These are phyloP conservation scores for Desoria tigrina DNA, from an alignment of 2,888 invertebrate genomes.

Conservation along the genomic window DNA sequence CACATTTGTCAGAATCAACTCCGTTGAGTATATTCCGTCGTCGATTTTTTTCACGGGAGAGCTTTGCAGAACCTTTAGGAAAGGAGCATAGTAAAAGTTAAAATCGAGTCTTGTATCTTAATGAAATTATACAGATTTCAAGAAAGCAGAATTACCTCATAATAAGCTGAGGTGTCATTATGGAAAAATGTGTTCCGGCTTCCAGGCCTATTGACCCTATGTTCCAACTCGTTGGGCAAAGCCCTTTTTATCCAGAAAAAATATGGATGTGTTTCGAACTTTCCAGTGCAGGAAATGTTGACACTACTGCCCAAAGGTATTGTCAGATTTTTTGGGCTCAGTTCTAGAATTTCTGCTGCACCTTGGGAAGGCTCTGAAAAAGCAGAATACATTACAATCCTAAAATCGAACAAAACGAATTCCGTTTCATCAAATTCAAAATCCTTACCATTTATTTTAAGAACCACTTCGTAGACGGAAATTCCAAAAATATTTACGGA, in stretches of 20 bases:
- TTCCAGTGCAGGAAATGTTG: constrained; percentile 50
- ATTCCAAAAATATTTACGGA: constrained; percentile 47
- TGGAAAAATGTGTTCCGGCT: constrained; percentile 30
- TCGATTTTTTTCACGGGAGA: constrained; percentile 36
- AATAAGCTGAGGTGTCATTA: constrained; percentile 34
- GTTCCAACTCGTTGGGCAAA: too few species aligned
- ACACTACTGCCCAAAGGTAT: constrained; percentile 46
- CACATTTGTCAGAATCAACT: constrained; percentile 47
- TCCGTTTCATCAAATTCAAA: background rate
- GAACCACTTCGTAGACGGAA: constrained; percentile 31
- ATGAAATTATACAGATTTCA: background rate
- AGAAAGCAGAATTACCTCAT: constrained; percentile 36
- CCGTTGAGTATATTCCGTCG: constrained; percentile 44
- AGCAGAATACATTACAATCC: too few species aligned
- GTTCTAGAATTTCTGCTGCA: constrained; percentile 47
- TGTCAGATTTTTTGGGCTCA: constrained; percentile 49
- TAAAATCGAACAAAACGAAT: background rate
- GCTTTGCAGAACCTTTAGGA: constrained; percentile 45
- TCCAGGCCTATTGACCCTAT: constrained; percentile 31
- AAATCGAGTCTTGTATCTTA: too few species aligned
- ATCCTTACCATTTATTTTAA: constrained; percentile 45
- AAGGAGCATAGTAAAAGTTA: too few species aligned
- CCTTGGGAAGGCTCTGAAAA: constrained; percentile 40
- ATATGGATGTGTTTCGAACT: constrained; percentile 40
- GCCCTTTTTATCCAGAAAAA: constrained; percentile 50